A percentile compares a stretch with the other conserved stretches of the same genome.
Conservation (phyloP, 2,113 vertebrate genomes). For the Megaceryle torquata region DNA sequence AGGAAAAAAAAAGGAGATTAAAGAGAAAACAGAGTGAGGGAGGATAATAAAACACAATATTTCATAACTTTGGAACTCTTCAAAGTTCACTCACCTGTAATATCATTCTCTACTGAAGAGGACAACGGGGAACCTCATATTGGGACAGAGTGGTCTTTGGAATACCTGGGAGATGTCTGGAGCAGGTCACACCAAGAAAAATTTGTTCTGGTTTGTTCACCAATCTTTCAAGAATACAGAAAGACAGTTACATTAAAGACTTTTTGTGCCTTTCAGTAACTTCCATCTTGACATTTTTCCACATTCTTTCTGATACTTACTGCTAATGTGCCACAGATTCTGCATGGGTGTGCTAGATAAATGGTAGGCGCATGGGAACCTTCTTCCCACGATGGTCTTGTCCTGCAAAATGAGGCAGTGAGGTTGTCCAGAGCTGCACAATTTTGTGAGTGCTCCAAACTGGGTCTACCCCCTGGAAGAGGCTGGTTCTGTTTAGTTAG, state of each 20-base stretch:
- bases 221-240: neutral
- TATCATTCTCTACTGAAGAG: neutral
- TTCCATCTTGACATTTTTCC: neutral
- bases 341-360: neutral
- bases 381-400: neutral
- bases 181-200: neutral
- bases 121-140: neutral
- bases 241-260: neutral
- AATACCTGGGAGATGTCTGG: neutral
- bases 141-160: neutral
- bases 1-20: neutral
- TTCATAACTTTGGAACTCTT: neutral
- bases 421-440: accelerated
- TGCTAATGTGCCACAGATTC: no score
- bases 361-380: accelerated
- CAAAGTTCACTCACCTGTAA: neutral
- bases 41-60: neutral
- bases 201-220: neutral
- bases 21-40: neutral
- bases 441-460: neutral
- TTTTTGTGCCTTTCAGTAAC: neutral
- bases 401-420: neutral
- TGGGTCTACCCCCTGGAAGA: accelerated
- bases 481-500: neutral
- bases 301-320: neutral